phyloP scores from a whole-genome alignment of 2,797 vertebrate species.

The Helarctos malayanus region DNA sequence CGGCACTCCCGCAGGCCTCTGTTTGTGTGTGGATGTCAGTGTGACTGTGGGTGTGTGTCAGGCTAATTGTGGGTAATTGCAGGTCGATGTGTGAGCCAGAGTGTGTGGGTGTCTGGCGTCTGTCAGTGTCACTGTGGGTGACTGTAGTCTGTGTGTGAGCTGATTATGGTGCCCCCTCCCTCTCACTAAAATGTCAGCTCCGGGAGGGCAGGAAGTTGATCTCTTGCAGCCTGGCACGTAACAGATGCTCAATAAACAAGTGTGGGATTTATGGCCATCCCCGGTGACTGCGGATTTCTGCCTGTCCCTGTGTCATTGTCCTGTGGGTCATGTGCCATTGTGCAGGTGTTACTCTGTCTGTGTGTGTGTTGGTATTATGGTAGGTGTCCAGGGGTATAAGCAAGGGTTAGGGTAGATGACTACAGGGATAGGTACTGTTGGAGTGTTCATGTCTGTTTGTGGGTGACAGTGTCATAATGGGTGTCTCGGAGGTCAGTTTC shows the following conservation, averaged over 20 bases:
- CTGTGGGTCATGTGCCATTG: too few relatives aligned
- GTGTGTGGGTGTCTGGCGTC: not conserved
- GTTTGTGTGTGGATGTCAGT: constrained; percentile 13
- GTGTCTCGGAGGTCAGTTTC: not conserved
- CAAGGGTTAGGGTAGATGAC: not conserved
- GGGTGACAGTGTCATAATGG: not conserved
- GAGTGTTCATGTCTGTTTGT: not conserved
- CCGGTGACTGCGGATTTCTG: not conserved
- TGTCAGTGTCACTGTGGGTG: constrained; percentile 33
- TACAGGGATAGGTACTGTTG: not conserved
- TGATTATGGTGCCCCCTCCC: not conserved
- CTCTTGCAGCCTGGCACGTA: not conserved
- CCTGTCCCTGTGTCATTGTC: not conserved
- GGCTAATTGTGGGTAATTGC: constrained; percentile 42
- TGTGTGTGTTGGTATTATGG: not conserved
- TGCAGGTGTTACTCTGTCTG: not conserved
- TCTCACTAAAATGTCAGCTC: not conserved
- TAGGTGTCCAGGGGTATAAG: not conserved
- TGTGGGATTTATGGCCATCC: not conserved
- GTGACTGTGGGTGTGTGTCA: not conserved
- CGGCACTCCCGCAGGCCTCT: not conserved
- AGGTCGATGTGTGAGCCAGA: constrained; percentile 25
- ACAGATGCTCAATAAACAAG: not conserved
- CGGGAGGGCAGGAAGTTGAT: not conserved
- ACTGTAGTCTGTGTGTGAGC: constrained; percentile 5